A percentile compares a stretch with the other conserved stretches of the same genome.
phyloP scores from a whole-genome alignment of 2,797 vertebrate genomes.

The Zenarchopterus dispar region DNA sequence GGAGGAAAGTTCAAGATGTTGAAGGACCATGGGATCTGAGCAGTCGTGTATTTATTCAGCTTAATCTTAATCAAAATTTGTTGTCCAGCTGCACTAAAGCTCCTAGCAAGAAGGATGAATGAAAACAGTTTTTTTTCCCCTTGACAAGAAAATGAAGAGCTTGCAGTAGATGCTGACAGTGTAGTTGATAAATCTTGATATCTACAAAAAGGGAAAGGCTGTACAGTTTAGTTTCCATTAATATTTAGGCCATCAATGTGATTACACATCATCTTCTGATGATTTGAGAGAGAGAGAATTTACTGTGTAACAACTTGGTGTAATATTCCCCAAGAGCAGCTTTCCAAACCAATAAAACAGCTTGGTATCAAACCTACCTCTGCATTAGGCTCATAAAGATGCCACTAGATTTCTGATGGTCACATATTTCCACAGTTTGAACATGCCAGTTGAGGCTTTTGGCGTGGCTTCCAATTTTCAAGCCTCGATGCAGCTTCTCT shows the following conservation, averaged over 20 bases:
- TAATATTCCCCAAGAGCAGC: background rate
- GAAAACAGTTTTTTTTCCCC: slow-evolving; percentile 35
- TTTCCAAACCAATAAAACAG: slow-evolving; percentile 13
- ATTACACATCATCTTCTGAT: slow-evolving; percentile 1
- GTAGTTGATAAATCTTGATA: slow-evolving; percentile 32
- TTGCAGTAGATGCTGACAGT: slow-evolving; percentile 9
- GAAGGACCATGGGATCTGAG: slow-evolving; percentile 6
- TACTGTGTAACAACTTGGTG: slow-evolving; percentile 4
- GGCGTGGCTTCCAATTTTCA: slow-evolving; percentile 44
- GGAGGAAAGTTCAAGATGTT: slow-evolving; percentile 13
- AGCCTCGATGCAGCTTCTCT: slow-evolving; percentile 22
- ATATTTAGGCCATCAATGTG: slow-evolving; percentile 9
- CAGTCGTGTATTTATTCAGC: slow-evolving; percentile 4
- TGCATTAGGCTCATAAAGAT: slow-evolving; percentile 19
- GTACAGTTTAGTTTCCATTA: background rate
- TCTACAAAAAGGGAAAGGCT: slow-evolving; percentile 7
- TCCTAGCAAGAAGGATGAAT: slow-evolving; percentile 19
- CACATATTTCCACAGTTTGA: slow-evolving; percentile 42
- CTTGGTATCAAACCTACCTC: slow-evolving; percentile 15
- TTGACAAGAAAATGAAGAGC: slow-evolving; percentile 15
- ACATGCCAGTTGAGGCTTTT: slow-evolving; percentile 45
- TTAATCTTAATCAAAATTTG: slow-evolving; percentile 68
- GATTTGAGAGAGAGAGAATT: background rate
- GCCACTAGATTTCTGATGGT: slow-evolving; percentile 14
- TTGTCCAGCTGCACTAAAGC: slow-evolving; percentile 49